Conservation (phyloP, 2,888 invertebrate species). For the Drosophila bunnanda region DNA sequence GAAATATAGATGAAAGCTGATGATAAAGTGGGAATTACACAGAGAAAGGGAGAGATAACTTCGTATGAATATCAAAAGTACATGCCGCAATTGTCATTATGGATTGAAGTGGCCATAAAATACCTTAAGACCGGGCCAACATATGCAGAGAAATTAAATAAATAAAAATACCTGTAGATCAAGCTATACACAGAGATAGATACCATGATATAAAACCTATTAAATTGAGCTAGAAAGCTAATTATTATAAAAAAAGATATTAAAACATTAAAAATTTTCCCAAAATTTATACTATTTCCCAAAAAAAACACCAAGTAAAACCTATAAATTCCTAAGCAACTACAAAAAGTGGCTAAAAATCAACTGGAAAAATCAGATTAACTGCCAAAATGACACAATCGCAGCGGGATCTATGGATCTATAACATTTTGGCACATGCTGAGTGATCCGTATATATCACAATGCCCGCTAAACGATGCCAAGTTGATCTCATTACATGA, state of each 20-base stretch:
- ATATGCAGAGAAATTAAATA: neutral
- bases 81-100: constrained; percentile 8
- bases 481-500: constrained; percentile 45
- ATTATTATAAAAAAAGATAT: neutral
- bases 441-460: constrained; percentile 20
- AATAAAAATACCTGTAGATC: neutral
- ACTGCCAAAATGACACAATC: constrained; percentile 17
- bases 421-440: constrained; percentile 26
- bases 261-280: neutral
- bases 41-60: neutral
- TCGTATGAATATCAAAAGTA: constrained; percentile 4
- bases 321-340: neutral
- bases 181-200: neutral
- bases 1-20: constrained; percentile 26
- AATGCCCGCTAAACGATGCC: constrained; percentile 26
- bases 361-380: constrained; percentile 21
- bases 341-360: neutral
- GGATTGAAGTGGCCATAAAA: constrained; percentile 3
- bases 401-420: constrained; percentile 25
- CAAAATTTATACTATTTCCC: neutral
- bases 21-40: constrained; percentile 16
- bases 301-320: neutral
- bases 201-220: neutral
- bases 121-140: neutral
- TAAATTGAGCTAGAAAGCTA: neutral